Conservation (phyloP, 2,888 invertebrate species). For the Melangyna quadrimaculata region DNA sequence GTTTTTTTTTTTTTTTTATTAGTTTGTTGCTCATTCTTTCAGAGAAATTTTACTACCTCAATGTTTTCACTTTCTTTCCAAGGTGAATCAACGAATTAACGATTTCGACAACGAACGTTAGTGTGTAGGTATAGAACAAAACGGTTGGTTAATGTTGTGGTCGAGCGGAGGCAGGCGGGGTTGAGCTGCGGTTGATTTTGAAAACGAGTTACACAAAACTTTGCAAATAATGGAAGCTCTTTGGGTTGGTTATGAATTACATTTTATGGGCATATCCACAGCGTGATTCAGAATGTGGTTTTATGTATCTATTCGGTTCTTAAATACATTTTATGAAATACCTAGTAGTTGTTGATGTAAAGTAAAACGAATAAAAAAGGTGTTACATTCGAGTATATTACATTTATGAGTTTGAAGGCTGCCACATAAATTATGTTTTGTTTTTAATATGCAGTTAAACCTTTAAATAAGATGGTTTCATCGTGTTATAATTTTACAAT, state of each 20-base stretch:
- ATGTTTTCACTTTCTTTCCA: conserved; percentile 68
- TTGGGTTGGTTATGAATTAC: neutral
- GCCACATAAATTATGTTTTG: too few relatives aligned
- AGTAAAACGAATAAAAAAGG: too few relatives aligned
- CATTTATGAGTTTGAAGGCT: too few relatives aligned
- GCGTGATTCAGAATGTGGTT: neutral
- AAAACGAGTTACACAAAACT: neutral
- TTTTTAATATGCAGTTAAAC: too few relatives aligned
- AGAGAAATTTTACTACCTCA: conserved; percentile 36
- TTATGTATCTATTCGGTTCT: neutral
- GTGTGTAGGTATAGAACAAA: too few relatives aligned
- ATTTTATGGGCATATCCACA: neutral
- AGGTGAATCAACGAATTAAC: conserved; percentile 56
- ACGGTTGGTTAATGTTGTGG: too few relatives aligned
- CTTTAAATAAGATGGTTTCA: too few relatives aligned
- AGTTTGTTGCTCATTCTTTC: neutral
- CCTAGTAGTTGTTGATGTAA: neutral
- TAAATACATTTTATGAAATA: neutral
- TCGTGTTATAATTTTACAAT: too few relatives aligned
- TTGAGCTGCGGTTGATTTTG: neutral
- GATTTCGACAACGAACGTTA: neutral
- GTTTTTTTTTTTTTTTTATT: neutral
- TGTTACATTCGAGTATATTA: too few relatives aligned
- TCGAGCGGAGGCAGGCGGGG: neutral
- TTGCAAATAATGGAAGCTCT: too few relatives aligned